phyloP scores from a whole-genome alignment of 2,797 vertebrate species.

The Sternarchorhynchus goeldii region DNA sequence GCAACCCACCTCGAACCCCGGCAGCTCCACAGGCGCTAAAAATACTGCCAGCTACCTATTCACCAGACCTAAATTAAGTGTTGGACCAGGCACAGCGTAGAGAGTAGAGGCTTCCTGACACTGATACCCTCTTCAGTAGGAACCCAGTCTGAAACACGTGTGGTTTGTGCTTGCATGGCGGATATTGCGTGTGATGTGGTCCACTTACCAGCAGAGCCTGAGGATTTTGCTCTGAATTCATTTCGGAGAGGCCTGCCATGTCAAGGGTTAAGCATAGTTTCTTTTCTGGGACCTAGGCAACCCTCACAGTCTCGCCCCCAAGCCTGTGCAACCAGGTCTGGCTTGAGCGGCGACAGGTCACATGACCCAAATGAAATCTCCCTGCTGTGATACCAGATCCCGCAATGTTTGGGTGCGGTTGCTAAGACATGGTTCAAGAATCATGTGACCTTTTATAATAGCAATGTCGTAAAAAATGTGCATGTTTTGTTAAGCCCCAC shows the following conservation, averaged over 20 bases:
- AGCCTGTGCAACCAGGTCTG: conserved; percentile 63
- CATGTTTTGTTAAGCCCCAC: background rate
- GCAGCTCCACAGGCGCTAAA: conserved; percentile 34
- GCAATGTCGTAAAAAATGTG: background rate
- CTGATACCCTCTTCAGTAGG: background rate
- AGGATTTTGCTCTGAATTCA: background rate
- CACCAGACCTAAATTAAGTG: conserved; percentile 41
- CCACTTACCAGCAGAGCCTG: no score
- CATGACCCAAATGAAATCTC: conserved; percentile 61
- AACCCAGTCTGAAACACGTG: background rate
- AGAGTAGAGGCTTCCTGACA: conserved; percentile 19
- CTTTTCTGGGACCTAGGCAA: background rate
- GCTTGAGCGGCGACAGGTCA: conserved; percentile 62
- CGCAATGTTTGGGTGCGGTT: conserved; percentile 55
- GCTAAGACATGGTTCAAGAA: background rate
- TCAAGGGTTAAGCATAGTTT: conserved; percentile 5
- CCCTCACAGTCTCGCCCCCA: background rate
- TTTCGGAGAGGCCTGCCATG: background rate
- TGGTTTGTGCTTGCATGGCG: background rate
- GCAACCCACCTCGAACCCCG: conserved; percentile 26
- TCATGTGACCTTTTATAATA: background rate
- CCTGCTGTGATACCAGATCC: conserved; percentile 67
- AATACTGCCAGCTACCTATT: conserved; percentile 36
- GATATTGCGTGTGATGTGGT: background rate
- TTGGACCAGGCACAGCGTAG: conserved; percentile 7